Percentiles rank a stretch among this genome's conserved stretches.
These are phyloP conservation scores for Stegastes partitus DNA, from an alignment of 2,113 vertebrate species.

Conservation along the genomic window DNA sequence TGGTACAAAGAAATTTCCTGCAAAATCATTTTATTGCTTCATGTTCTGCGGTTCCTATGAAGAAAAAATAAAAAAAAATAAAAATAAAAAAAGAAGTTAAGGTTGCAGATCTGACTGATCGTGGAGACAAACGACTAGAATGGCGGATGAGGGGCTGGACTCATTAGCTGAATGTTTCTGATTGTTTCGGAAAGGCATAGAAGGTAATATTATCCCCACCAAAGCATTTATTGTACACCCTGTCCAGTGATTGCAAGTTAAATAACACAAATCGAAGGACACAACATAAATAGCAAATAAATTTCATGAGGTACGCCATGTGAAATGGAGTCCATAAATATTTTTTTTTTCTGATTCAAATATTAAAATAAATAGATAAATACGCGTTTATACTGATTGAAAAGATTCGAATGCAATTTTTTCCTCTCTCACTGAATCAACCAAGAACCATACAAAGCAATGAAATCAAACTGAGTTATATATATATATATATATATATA, in stretches of 20 bases:
- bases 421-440: slow-evolving; percentile 70
- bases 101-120: slow-evolving; percentile 70
- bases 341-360: slow-evolving; percentile 77
- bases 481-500: slow-evolving; percentile 6
- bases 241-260: slow-evolving; percentile 79
- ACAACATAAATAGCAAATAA: slow-evolving; percentile 80
- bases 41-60: slow-evolving; percentile 89
- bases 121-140: slow-evolving; percentile 56
- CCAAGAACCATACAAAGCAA: slow-evolving; percentile 72
- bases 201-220: slow-evolving; percentile 77
- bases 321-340: slow-evolving; percentile 83
- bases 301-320: slow-evolving; percentile 77
- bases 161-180: slow-evolving; percentile 71
- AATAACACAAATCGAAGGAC: slow-evolving; percentile 81
- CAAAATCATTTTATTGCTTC: slow-evolving; percentile 97
- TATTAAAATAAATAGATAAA: slow-evolving; percentile 89
- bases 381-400: slow-evolving; percentile 76
- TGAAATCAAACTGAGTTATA: slow-evolving; percentile 61
- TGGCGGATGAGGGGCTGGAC: slow-evolving; percentile 62
- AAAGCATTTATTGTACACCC: slow-evolving; percentile 79
- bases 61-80: slow-evolving; percentile 69
- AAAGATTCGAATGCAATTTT: slow-evolving; percentile 66
- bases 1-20: slow-evolving; percentile 89
- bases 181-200: slow-evolving; percentile 84
- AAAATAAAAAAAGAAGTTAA: not conserved